Conservation (phyloP, 2,113 vertebrate species). For the Lutjanus erythropterus region DNA sequence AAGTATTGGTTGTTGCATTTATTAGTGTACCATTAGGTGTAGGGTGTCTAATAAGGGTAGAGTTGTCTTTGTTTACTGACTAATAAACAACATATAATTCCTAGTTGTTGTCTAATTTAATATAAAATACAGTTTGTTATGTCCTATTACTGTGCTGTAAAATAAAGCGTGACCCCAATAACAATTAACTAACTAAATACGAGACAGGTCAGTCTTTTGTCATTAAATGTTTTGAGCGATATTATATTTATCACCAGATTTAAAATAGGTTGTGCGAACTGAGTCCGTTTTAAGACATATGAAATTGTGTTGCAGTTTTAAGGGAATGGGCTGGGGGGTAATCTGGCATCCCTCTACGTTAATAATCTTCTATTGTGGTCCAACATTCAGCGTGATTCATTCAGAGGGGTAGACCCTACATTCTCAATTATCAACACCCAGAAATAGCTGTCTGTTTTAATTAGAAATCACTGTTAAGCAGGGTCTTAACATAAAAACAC, state of each 20-base stretch:
- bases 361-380: constrained; percentile 43
- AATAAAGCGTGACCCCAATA: too few relatives aligned
- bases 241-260: constrained; percentile 12
- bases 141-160: too few relatives aligned
- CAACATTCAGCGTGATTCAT: constrained; percentile 19
- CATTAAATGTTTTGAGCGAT: background rate
- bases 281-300: background rate
- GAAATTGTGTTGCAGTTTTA: constrained; percentile 6
- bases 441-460: constrained; percentile 39
- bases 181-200: background rate
- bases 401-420: background rate
- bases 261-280: constrained; percentile 16
- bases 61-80: too few relatives aligned
- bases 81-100: too few relatives aligned
- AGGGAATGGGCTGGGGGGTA: constrained; percentile 26
- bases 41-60: too few relatives aligned
- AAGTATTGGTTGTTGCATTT: too few relatives aligned
- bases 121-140: too few relatives aligned
- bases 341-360: constrained; percentile 33
- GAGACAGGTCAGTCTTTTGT: constrained; percentile 5
- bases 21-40: too few relatives aligned
- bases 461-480: constrained; percentile 20
- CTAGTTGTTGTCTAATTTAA: too few relatives aligned
- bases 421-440: constrained; percentile 44
- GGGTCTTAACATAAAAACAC: background rate